Percentiles rank a stretch among this genome's conserved stretches.
Conservation (phyloP, 2,113 vertebrate species). For the Microtus montanus region DNA sequence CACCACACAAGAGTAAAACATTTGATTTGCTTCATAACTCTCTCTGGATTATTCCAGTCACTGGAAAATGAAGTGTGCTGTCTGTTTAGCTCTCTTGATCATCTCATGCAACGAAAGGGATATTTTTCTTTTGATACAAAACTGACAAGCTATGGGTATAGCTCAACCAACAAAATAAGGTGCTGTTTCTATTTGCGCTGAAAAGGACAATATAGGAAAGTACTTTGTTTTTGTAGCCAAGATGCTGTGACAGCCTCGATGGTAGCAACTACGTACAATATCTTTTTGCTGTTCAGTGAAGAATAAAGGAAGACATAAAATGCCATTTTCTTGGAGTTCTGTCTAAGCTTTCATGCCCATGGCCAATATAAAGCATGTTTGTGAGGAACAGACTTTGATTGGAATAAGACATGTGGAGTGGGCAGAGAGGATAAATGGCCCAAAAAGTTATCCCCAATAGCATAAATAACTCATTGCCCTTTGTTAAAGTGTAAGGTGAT, state of each 20-base stretch:
- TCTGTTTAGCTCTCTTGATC: constrained; percentile 61
- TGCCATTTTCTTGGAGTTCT: constrained; percentile 60
- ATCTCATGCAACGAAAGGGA: constrained; percentile 42
- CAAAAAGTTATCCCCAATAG: not conserved
- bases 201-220: constrained; percentile 38
- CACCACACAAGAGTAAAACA: not conserved
- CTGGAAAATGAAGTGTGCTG: not conserved
- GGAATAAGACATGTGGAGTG: constrained; percentile 22
- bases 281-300: constrained; percentile 58
- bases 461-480: not conserved
- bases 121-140: constrained; percentile 53
- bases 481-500: constrained; percentile 32
- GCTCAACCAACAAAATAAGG: constrained; percentile 53
- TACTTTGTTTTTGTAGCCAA: constrained; percentile 48
- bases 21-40: constrained; percentile 35
- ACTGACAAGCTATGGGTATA: constrained; percentile 22
- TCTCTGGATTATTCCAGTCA: constrained; percentile 54
- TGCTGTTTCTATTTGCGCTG: constrained; percentile 57
- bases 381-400: constrained; percentile 42
- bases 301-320: constrained; percentile 64
- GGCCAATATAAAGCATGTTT: constrained; percentile 22
- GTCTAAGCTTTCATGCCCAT: constrained; percentile 39
- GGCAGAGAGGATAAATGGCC: constrained; percentile 26
- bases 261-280: constrained; percentile 45
- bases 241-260: constrained; percentile 22